Evolutionary conservation across 2,113 vertebrate genomes (phyloP), one percentile per base, ranked within the genome.

Genomic region (Puma concolor): DNA sequence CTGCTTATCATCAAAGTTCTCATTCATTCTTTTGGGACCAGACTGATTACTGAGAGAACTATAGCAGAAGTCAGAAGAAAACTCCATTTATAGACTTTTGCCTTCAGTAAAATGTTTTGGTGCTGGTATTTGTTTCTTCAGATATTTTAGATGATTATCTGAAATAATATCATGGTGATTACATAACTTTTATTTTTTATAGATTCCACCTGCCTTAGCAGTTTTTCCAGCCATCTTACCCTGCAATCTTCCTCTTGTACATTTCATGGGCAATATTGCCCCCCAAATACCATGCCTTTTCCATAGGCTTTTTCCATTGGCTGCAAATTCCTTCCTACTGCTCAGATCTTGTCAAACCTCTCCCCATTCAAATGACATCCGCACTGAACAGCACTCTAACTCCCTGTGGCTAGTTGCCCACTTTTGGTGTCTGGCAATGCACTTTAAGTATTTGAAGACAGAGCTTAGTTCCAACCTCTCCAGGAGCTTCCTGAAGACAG

Each of bases 1-100:
- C 52, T 91, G 38, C 76, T 95, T 93, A 95, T 91, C 81, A 91
- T 69, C 91, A 93, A 81, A 87, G 19, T 94, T 88, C 27, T 14
- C 79, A 79, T 83, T 81, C 38, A 83, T 41, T 63, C 17, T 80
- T 93, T 92, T 23, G 41, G 31, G 19, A 67, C 52, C 13, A 81
- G 33, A 48, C 11, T 71, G 21, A 66, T 90, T 91, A 87, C 4
- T 57, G 38, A 94, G 64, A 77, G 17, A 93, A 60, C 15, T 41
- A 17, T 38, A 54, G 36, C 25, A 89, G n/a, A 77, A 23, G 3
- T 38, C 29, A 48, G 33, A 83, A 97, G n/a, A 52, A 91, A 92
- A 17, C 6, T 11, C 38, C 41, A n/a, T 74, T 90, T 90, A 29
- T 41, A 79, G 14, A 88, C 14, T 38, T 63, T 48, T 54, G n/a